phyloP scores from a whole-genome alignment of 2,797 vertebrate genomes.

The Petrocephalus sullivani region DNA sequence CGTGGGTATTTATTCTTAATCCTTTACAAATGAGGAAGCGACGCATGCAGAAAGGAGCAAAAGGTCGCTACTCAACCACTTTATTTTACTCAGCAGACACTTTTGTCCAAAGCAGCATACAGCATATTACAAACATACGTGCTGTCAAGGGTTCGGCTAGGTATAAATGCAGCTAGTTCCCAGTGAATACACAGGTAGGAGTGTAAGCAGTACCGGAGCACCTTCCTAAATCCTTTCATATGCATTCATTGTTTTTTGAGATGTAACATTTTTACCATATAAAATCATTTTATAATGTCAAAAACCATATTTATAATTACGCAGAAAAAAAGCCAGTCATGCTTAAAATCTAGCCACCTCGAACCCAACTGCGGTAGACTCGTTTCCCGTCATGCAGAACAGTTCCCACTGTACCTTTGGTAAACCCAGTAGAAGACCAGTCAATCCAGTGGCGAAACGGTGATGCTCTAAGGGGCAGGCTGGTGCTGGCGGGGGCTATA shows the following conservation, averaged over 20 bases:
- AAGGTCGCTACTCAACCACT: not conserved
- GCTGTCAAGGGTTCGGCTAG: not conserved
- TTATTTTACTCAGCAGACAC: not conserved
- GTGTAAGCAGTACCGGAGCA: not conserved
- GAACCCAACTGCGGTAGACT: not conserved
- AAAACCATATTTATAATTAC: not conserved
- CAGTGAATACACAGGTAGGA: not conserved
- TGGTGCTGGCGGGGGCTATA: slow-evolving; percentile 51
- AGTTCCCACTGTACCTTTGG: slow-evolving; percentile 45
- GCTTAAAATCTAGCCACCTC: not conserved
- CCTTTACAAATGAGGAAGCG: not conserved
- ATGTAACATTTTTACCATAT: not conserved
- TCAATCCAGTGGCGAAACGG: slow-evolving; percentile 27
- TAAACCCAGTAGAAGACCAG: slow-evolving; percentile 30
- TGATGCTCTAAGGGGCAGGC: slow-evolving; percentile 36
- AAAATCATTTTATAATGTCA: not conserved
- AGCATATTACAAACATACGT: not conserved
- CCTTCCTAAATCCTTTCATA: not conserved
- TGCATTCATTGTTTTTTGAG: not conserved
- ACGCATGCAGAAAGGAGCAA: not conserved
- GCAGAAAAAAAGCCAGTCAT: not conserved
- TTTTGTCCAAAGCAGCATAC: not conserved
- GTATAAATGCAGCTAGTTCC: not conserved
- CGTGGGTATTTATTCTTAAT: not conserved
- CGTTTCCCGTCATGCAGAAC: not conserved